Base-by-base conservation (phyloP, 2,888 invertebrate genomes). In the Nomada ruficornis region DNA sequence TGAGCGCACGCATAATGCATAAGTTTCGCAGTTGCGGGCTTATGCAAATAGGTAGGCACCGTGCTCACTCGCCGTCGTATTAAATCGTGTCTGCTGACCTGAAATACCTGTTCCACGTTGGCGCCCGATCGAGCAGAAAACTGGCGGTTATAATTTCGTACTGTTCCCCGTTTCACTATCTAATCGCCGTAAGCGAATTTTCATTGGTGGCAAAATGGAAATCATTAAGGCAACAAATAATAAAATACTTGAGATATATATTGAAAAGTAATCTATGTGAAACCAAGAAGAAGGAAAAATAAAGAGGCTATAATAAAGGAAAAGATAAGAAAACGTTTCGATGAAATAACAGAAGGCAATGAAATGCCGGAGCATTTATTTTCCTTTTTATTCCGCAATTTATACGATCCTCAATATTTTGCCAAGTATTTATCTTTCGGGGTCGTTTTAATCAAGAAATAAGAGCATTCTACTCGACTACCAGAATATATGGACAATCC, bases 1-100 rank as follows among this genome's bases (percentile, higher is more conserved):
- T 67, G 54, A 52, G 60, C 57, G 59, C n/a, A 73, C 77, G 80
- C 79, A 81, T 82, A 84, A 84, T 82, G 81, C 81, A 81, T 82
- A 78, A 75, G 79, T 81, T 79, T 79, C 72, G 64, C 77, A 64
- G 52, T 26, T 63, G 13, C 44, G 59, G 68, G 67, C 59, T 74
- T 70, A 55, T 67, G 79, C 67, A 72, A 82, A 78, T 63, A 47
- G 50, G 54, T 26, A 20, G 59, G 26, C 13, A 44, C 52, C 57
- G 52, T 36, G 59, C n/a, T 68, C 72, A 54, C 23, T 50, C 77
- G 54, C 47, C 54, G 42, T 15, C 76, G 68, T 52, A 36, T 75
- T 70, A 74, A 68, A 67, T 76, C 73, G 55, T 57, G 55, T 47
- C 71, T 44, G 59, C 23, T 57, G 57, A 69, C 50, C 68, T 29